Evolutionary conservation across 2,797 vertebrate species (phyloP), one percentile per base, ranked within the genome.

Genomic region (Myotis myotis): DNA sequence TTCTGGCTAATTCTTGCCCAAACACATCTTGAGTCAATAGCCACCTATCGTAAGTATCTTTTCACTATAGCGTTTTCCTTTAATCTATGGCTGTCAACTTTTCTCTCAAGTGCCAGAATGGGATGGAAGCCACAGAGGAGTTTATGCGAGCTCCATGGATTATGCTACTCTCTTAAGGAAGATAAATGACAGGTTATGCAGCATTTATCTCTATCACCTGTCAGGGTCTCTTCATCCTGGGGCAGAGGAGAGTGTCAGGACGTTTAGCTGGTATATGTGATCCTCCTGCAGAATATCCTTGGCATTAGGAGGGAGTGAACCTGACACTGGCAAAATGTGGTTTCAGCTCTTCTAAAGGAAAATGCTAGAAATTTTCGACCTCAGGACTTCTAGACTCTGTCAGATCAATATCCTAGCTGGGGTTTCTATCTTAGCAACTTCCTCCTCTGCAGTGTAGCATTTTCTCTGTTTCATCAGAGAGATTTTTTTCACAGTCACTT

Each of bases 191-290:
- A 79, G 89, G 80, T 95, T 91, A 71, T 87, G 30, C 22, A 95
- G 94, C 60, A 91, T 66, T 97, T 91, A 95, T 79, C 53, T 95
- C 3, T 96, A 62, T 96, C 79, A 94, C 93, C 91, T 97, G 95
- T 97, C 90, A 97, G 82, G 47, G 82, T 4, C 57, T 87, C 76
- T 91, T 93, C 79, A 87, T 96, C 55, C 51, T 22, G 47, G 71
- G 60, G 25, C 71, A 87, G 92, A 74, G 25, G 47, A 93, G 86
- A 95, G 28, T 62, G 82, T 41, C 38, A 33, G 6, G n/a, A 71
- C 8, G 68, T 51, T 93, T 30, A 86, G 64, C 62, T 76, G 60
- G 17, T 88, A 64, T 68, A 86, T 94, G 93, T 72, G 72, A 72
- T 79, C 81, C 47, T 94, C 60, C 93, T 94, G 60, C 30, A 51